These are phyloP conservation scores for Eristalis tenax DNA, from an alignment of 2,888 invertebrate species.

Conservation along the genomic window DNA sequence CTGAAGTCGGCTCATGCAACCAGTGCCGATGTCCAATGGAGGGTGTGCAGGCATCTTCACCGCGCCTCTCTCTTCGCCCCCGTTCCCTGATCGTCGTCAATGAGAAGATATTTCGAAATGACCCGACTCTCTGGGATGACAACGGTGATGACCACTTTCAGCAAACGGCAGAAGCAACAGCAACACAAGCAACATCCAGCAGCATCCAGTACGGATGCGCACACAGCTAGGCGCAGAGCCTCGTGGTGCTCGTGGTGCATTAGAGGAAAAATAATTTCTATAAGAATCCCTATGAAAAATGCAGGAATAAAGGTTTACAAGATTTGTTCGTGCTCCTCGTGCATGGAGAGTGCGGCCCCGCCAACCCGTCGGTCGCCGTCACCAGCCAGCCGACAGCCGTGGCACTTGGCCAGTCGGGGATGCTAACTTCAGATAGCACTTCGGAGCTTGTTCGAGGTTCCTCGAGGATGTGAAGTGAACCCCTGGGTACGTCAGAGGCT, in stretches of 20 bases:
- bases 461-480: slow-evolving; percentile 42
- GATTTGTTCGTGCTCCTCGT: slow-evolving; percentile 71
- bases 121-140: slow-evolving; percentile 67
- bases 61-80: not conserved
- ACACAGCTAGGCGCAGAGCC: slow-evolving; percentile 46
- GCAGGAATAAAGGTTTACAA: slow-evolving; percentile 70
- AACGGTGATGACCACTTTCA: slow-evolving; percentile 71
- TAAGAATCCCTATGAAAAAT: slow-evolving; percentile 71
- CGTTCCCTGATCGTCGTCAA: not conserved
- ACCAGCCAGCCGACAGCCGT: not conserved
- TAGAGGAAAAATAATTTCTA: slow-evolving; percentile 68
- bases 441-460: slow-evolving; percentile 33
- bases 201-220: slow-evolving; percentile 51
- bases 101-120: slow-evolving; percentile 57
- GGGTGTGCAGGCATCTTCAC: not conserved
- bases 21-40: slow-evolving; percentile 25
- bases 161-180: slow-evolving; percentile 3
- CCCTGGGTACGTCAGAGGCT: slow-evolving; percentile 67
- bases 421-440: slow-evolving; percentile 67
- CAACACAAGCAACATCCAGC: not conserved
- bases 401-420: slow-evolving; percentile 40
- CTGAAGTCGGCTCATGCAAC: slow-evolving; percentile 29
- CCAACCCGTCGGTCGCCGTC: not conserved
- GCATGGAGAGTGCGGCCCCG: slow-evolving; percentile 44
- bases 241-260: slow-evolving; percentile 53